A percentile compares a stretch with the other conserved stretches of the same genome.
Conservation (phyloP, 2,888 invertebrate genomes). For the Boloria selene region DNA sequence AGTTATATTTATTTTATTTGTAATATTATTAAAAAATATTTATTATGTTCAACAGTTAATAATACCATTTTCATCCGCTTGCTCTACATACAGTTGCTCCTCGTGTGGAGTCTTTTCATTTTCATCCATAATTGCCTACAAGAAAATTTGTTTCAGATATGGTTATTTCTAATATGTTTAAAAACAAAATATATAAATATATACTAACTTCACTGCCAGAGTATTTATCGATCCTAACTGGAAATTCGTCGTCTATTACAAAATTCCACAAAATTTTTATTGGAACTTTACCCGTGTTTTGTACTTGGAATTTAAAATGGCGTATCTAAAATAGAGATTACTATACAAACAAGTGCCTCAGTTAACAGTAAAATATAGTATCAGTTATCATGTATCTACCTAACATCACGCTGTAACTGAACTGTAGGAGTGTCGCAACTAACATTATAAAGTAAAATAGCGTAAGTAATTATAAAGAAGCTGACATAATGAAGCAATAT, state of each 20-base stretch:
- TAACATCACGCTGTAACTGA: no score
- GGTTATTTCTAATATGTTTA: neutral
- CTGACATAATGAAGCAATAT: neutral
- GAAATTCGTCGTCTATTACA: conserved; percentile 69
- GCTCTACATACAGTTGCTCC: conserved; percentile 11
- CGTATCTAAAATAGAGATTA: conserved; percentile 52
- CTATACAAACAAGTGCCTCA: neutral
- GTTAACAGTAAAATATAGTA: no score
- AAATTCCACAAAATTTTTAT: conserved; percentile 71
- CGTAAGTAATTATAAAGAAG: no score
- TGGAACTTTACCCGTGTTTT: conserved; percentile 66
- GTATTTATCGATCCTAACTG: conserved; percentile 61
- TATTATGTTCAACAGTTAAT: no score
- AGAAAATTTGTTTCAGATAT: neutral
- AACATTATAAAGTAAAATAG: neutral
- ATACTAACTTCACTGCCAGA: conserved; percentile 41
- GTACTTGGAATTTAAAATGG: conserved; percentile 60
- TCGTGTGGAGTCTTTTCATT: conserved; percentile 20
- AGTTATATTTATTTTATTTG: no score
- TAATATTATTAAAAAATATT: no score
- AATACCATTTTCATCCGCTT: conserved; percentile 21
- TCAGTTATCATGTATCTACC: no score
- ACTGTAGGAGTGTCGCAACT: no score
- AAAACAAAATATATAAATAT: neutral
- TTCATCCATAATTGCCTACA: conserved; percentile 13